Base-by-base conservation (phyloP, 2,888 invertebrate genomes). In the Andrena bucephala region DNA sequence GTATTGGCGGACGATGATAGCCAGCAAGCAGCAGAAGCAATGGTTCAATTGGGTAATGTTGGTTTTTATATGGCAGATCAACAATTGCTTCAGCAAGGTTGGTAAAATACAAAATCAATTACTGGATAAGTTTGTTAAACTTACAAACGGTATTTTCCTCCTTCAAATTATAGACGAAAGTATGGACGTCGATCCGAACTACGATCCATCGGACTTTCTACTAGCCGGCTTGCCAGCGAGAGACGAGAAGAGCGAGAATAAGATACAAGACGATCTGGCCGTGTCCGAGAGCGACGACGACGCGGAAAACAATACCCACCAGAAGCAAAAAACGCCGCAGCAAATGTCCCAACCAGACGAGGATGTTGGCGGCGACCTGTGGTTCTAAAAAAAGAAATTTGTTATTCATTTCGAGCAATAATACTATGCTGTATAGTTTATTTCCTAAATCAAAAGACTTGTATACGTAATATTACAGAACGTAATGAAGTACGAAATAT, bases 141-240 rank as follows among this genome's bases (percentile, higher is more conserved):
- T 36, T 52, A 20, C 8, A 70, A 67, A 59, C 50, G 2, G 2
- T 16, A 68, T 42, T 2, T 48, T 69, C 27, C n/a, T 2, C 20
- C 10, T 57, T 71, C 29, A 10, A 10, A 33, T 81, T 65, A 81
- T 91, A 96, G 96, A 96, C 89, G 96, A 97, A 92, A 96, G 96
- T 77, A 96, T 96, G 94, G 96, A 97, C 88, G 96, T 97, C 29
- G 97, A 97, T 94, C 96, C 97, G 0, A 97, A 96, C 91, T 98
- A 98, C 93, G 98, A 98, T 94, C 97, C 98, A 0, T 97, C 97
- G 0, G 98, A 97, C 94, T 97, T 98, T 93, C 94, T 98, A 68
- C 95, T 97, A 93, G 95, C 95, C 24, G 95, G 95, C 42, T 92
- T 95, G 59, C 93, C 94, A 48, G 92, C 91, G 2, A 88, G 93